Evolutionary conservation across 2,113 vertebrate species (phyloP).

Genomic region (Sinocyclocheilus anophthalmus): DNA sequence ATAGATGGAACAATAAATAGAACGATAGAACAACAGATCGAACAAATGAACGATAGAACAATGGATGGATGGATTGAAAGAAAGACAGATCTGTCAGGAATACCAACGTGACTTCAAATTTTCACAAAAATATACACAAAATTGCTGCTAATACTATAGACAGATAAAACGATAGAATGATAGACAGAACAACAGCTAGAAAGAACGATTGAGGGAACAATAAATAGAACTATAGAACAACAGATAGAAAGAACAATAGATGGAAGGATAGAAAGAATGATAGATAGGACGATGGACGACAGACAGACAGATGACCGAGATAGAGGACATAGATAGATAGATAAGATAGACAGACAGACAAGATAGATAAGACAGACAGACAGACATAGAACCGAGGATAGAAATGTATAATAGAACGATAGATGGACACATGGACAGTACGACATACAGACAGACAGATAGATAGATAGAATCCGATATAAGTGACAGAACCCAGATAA

Average conservation of each 20-base stretch:
- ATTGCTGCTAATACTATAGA: too few species aligned
- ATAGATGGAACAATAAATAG: neutral
- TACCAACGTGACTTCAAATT: too few species aligned
- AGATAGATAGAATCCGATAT: too few species aligned
- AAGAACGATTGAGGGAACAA: neutral
- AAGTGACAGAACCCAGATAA: too few species aligned
- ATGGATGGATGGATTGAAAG: too few species aligned
- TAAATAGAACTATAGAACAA: neutral
- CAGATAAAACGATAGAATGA: neutral
- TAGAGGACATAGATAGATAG: neutral
- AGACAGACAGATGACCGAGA: neutral
- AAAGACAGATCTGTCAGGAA: too few species aligned
- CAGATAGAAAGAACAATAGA: neutral
- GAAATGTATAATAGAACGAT: too few species aligned
- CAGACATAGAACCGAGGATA: neutral
- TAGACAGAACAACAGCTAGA: neutral
- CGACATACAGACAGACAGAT: too few species aligned
- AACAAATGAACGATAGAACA: neutral
- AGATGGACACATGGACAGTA: too few species aligned
- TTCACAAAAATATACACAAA: too few species aligned
- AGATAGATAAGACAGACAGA: neutral
- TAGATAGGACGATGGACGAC: neutral
- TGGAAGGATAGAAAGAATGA: neutral
- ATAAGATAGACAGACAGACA: neutral
- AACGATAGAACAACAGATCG: neutral